phyloP scores from a whole-genome alignment of 2,113 vertebrate genomes.

The Vidua chalybeata region DNA sequence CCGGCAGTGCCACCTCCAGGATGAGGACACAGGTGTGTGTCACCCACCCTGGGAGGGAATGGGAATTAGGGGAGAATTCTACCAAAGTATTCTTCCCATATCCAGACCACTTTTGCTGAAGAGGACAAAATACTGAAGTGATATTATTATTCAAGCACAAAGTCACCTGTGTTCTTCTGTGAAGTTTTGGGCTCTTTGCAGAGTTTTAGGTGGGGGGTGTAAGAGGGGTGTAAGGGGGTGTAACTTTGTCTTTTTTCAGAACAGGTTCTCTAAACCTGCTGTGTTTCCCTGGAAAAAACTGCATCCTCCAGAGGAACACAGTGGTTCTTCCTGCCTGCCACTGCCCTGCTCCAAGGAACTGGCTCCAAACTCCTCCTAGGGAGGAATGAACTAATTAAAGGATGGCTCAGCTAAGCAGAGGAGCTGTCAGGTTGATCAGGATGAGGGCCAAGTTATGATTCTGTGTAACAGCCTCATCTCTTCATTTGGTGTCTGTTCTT shows the following conservation, averaged over 20 bases:
- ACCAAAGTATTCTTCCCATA: background rate
- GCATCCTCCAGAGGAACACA: background rate
- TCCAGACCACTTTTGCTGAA: background rate
- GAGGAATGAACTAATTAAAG: background rate
- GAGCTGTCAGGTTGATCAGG: background rate
- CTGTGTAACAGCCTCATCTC: background rate
- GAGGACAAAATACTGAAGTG: background rate
- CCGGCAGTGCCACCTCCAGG: background rate
- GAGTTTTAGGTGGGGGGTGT: background rate
- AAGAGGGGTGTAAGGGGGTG: background rate
- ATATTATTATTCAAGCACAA: background rate
- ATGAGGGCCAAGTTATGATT: background rate
- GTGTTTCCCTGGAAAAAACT: background rate
- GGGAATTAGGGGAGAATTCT: background rate
- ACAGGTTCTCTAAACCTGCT: background rate
- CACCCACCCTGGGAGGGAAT: background rate
- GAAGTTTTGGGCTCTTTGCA: background rate
- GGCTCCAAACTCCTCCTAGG: background rate
- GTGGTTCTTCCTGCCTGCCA: background rate
- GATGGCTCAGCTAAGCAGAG: background rate
- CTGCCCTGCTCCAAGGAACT: background rate
- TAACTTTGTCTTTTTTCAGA: background rate
- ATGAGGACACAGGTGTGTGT: background rate
- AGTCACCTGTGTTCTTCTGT: background rate
- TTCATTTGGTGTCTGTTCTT: background rate